Percentiles rank a stretch among this genome's conserved stretches.
phyloP scores from a whole-genome alignment of 2,888 invertebrate species.

The Phymatocera aterrima region DNA sequence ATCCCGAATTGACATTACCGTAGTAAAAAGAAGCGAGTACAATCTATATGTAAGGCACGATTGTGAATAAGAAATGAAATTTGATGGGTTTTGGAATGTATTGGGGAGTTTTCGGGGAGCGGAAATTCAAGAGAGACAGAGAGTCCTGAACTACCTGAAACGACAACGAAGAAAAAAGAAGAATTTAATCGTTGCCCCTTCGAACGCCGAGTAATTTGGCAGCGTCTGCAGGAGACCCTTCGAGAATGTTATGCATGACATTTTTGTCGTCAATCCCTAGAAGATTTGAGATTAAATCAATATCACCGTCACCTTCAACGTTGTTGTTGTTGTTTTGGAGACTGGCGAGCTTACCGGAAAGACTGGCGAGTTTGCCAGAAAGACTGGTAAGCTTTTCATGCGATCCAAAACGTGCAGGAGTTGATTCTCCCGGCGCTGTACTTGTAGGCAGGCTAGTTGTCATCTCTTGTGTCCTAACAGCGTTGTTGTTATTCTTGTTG shows the following conservation, averaged over 20 bases:
- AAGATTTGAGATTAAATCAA: slow-evolving; percentile 92
- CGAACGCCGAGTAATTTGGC: slow-evolving; percentile 92
- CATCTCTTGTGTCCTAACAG: slow-evolving; percentile 52
- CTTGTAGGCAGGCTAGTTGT: slow-evolving; percentile 59
- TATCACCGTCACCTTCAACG: slow-evolving; percentile 77
- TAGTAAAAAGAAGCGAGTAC: slow-evolving; percentile 8
- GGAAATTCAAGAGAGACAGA: neutral
- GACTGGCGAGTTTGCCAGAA: slow-evolving; percentile 64
- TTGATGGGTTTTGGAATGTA: neutral
- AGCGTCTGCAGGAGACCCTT: slow-evolving; percentile 89
- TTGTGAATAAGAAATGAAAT: slow-evolving; percentile 23
- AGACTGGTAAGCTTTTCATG: slow-evolving; percentile 69
- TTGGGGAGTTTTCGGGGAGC: neutral
- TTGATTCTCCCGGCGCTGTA: slow-evolving; percentile 69
- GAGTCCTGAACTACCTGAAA: neutral
- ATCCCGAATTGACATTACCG: neutral
- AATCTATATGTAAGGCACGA: slow-evolving; percentile 42
- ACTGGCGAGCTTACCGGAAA: slow-evolving; percentile 62
- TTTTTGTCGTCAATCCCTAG: slow-evolving; percentile 91
- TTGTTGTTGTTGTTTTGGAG: slow-evolving; percentile 65
- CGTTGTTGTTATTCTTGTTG: slow-evolving; percentile 62
- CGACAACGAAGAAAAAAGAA: neutral
- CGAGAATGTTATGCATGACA: slow-evolving; percentile 89
- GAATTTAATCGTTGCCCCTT: slow-evolving; percentile 75
- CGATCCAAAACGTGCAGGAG: slow-evolving; percentile 67